These are phyloP conservation scores for Saxidomus purpurata DNA, from an alignment of 1,140 invertebrate species.

Conservation along the genomic window DNA sequence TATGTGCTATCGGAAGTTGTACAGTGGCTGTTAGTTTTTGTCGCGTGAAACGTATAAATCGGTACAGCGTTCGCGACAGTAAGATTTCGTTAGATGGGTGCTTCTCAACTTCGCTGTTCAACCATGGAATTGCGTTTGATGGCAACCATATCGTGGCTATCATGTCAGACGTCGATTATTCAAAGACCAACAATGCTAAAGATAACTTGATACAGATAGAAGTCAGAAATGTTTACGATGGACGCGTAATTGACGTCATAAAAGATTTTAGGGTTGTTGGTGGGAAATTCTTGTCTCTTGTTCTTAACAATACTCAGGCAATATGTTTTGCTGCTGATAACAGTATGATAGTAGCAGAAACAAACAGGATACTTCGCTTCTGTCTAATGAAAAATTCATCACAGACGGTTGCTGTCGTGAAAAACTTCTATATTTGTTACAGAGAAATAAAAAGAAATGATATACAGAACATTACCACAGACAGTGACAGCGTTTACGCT, in stretches of 20 bases:
- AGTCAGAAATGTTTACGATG: background rate
- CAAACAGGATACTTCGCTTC: background rate
- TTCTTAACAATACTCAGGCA: background rate
- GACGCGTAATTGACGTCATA: background rate
- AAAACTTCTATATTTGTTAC: background rate
- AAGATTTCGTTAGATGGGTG: background rate
- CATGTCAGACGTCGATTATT: background rate
- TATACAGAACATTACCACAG: background rate
- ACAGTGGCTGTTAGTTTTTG: background rate
- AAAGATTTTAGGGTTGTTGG: background rate
- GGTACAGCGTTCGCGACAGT: background rate
- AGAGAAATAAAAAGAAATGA: background rate
- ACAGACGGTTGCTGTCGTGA: background rate
- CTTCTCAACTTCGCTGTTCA: background rate
- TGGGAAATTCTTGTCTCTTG: background rate
- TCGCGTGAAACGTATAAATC: background rate
- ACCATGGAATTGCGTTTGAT: background rate
- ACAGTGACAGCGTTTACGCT: background rate
- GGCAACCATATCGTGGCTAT: background rate
- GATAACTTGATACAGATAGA: background rate
- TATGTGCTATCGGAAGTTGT: background rate
- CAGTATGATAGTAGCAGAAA: background rate
- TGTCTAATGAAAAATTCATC: too few species aligned
- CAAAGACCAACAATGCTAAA: background rate
- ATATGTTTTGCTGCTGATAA: background rate